These are phyloP conservation scores for Drosophila orena DNA, from an alignment of 1,140 invertebrate genomes.

Conservation along the genomic window DNA sequence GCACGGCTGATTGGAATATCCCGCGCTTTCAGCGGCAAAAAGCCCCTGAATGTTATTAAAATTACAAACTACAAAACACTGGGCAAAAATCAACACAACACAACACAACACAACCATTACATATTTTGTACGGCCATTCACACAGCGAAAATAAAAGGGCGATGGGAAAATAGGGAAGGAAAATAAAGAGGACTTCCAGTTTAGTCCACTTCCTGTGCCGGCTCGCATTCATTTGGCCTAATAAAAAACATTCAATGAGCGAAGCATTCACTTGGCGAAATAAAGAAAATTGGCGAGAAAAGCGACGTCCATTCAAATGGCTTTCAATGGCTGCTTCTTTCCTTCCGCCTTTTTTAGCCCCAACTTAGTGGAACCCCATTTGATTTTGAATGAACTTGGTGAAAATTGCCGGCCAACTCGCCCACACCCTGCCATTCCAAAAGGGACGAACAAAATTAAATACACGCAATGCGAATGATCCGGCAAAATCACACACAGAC, in stretches of 20 bases:
- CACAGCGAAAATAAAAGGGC: slow-evolving; percentile 36
- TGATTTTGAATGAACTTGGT: slow-evolving; percentile 82
- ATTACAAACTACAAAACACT: slow-evolving; percentile 48
- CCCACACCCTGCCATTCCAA: neutral
- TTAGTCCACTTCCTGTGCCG: slow-evolving; percentile 34
- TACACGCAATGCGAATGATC: slow-evolving; percentile 60
- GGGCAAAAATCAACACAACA: slow-evolving; percentile 32
- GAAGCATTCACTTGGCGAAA: slow-evolving; percentile 56
- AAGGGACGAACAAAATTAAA: slow-evolving; percentile 71
- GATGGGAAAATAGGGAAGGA: neutral
- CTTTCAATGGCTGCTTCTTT: slow-evolving; percentile 60
- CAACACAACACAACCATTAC: slow-evolving; percentile 45
- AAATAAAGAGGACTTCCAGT: slow-evolving; percentile 42
- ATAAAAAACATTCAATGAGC: slow-evolving; percentile 82
- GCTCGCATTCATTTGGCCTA: slow-evolving; percentile 71
- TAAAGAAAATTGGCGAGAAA: slow-evolving; percentile 83
- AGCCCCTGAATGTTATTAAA: slow-evolving; percentile 58
- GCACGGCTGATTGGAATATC: slow-evolving; percentile 65
- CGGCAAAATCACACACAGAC: slow-evolving; percentile 49
- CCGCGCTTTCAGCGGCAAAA: slow-evolving; percentile 23
- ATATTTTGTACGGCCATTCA: slow-evolving; percentile 58
- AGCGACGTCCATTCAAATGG: slow-evolving; percentile 80
- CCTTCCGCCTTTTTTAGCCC: slow-evolving; percentile 20
- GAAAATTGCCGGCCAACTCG: slow-evolving; percentile 61
- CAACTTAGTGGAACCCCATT: slow-evolving; percentile 58